Evolutionary conservation across 2,113 vertebrate genomes (phyloP).

Genomic region (Macaca nemestrina): DNA sequence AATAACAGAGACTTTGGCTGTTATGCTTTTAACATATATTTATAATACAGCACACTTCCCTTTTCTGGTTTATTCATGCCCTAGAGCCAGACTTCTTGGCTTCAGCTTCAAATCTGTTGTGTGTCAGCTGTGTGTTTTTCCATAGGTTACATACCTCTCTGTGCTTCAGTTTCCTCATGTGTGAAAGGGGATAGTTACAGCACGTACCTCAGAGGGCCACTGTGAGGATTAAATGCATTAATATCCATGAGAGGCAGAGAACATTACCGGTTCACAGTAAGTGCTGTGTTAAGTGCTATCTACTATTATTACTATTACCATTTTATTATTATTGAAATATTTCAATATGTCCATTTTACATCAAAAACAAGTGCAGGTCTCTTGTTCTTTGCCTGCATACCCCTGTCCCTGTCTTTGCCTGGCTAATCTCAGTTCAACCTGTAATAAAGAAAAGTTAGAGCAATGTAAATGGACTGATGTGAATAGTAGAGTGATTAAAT

Average conservation of each 20-base stretch:
- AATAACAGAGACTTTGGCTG: neutral
- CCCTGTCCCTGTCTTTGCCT: neutral
- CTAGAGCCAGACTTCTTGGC: neutral
- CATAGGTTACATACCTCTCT: constrained; percentile 13
- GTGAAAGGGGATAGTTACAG: neutral
- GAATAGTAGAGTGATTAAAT: neutral
- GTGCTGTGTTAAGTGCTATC: neutral
- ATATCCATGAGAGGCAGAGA: neutral
- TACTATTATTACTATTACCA: neutral
- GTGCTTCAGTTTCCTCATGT: neutral
- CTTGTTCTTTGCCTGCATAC: neutral
- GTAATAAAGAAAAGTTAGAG: neutral
- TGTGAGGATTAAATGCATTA: constrained; percentile 44
- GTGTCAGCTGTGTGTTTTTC: neutral
- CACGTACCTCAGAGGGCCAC: constrained; percentile 37
- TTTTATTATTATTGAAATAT: neutral
- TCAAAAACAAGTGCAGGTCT: neutral
- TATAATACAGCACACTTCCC: neutral
- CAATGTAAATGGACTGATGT: neutral
- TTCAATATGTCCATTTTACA: neutral
- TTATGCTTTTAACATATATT: neutral
- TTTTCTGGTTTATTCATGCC: constrained; percentile 54
- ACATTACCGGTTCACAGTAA: neutral
- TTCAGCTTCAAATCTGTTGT: neutral
- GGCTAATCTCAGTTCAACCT: neutral